Percentiles rank a stretch among this genome's conserved stretches.
Conservation (phyloP, 1,140 invertebrate genomes). For the Pygmarrhopalites habei region DNA sequence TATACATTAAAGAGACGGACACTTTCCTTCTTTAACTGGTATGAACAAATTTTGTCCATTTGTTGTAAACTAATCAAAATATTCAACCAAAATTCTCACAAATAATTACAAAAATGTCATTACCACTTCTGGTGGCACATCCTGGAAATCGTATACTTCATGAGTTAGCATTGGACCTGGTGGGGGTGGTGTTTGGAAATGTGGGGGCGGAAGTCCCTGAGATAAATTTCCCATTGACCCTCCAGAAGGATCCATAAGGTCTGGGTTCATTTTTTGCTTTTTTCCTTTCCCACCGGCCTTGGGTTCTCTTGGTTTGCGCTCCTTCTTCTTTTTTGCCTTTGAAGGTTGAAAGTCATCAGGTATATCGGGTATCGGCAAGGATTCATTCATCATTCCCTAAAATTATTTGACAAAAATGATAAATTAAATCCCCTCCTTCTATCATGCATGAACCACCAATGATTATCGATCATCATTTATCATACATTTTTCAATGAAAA, state of each 20-base stretch:
- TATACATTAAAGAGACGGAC: no score
- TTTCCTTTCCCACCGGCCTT: slow-evolving; percentile 32
- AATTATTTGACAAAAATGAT: no score
- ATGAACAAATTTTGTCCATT: no score
- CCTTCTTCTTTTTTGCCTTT: slow-evolving; percentile 37
- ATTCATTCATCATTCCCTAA: slow-evolving; percentile 6
- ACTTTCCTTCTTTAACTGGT: no score
- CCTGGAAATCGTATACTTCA: slow-evolving; percentile 39
- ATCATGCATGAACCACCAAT: no score
- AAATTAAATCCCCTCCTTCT: no score
- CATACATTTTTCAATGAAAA: not conserved
- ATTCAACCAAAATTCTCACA: no score
- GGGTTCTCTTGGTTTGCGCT: slow-evolving; percentile 38
- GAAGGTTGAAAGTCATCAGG: slow-evolving; percentile 12
- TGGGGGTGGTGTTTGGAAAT: slow-evolving; percentile 23
- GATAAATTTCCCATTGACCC: not conserved
- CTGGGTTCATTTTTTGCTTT: slow-evolving; percentile 28
- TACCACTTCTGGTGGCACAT: slow-evolving; percentile 33
- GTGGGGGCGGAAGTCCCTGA: slow-evolving; percentile 28
- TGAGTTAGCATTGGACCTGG: slow-evolving; percentile 24
- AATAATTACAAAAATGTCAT: no score
- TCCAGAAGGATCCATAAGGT: slow-evolving; percentile 11
- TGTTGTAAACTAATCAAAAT: no score
- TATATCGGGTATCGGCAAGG: slow-evolving; percentile 1
- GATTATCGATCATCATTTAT: no score